Percentiles rank a stretch among this genome's conserved stretches.
Evolutionary conservation across 2,113 vertebrate species (phyloP).

Genomic region (Platanista minor): DNA sequence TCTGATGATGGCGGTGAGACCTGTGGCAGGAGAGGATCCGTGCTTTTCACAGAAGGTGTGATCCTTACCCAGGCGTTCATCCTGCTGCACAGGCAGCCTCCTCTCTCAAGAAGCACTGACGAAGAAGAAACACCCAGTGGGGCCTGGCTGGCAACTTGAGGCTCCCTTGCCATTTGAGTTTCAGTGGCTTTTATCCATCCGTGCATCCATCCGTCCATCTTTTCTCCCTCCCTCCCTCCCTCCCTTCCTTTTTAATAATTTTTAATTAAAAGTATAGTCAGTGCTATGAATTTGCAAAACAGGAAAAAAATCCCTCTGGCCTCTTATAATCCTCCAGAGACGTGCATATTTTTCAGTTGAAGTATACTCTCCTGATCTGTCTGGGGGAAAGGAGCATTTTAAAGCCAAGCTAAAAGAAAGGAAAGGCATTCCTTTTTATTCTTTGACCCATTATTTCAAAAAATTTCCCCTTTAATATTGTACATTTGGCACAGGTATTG

Average conservation of each 20-base stretch:
- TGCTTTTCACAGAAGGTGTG: not conserved
- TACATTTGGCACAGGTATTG: not conserved
- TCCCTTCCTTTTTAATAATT: not conserved
- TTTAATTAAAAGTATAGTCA: not conserved
- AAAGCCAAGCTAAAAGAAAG: not conserved
- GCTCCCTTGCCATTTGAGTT: not conserved
- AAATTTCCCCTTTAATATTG: not conserved
- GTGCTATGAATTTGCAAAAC: not conserved
- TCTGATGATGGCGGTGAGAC: not conserved
- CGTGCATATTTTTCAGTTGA: conserved; percentile 12
- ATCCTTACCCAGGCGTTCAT: not conserved
- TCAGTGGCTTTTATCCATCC: not conserved
- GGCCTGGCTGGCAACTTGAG: not conserved
- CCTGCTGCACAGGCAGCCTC: not conserved
- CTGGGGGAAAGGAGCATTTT: not conserved
- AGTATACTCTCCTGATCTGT: not conserved
- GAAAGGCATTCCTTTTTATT: not conserved
- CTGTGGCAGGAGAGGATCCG: fast-evolving
- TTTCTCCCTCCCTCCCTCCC: not conserved
- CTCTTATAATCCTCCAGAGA: not conserved
- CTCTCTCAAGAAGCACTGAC: not conserved
- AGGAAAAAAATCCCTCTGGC: not conserved
- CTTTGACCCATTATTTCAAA: not conserved
- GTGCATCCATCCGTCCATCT: not conserved
- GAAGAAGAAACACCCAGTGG: too few relatives aligned